Conservation (phyloP, 2,797 vertebrate genomes). For the Platyrinchus mystaceus region DNA sequence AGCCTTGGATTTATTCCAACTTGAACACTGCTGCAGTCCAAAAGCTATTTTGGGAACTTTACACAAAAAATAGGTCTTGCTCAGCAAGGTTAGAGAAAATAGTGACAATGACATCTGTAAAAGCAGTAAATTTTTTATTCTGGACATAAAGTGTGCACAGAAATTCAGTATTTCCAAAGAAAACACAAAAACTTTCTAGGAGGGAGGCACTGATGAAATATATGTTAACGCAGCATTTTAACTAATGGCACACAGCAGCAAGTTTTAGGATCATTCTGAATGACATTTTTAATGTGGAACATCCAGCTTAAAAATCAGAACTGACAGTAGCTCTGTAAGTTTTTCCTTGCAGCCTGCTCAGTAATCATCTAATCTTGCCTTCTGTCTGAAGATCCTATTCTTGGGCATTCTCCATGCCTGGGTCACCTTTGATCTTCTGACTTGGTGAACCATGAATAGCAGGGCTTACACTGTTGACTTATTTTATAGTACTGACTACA, state of each 20-base stretch:
- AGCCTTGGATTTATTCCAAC: not conserved
- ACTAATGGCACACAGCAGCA: not conserved
- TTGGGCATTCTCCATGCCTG: not conserved
- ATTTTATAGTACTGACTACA: not conserved
- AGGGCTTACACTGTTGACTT: not conserved
- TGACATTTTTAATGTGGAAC: not conserved
- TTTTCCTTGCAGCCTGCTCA: not conserved
- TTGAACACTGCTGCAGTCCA: not conserved
- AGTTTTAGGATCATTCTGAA: not conserved
- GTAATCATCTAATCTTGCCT: not conserved
- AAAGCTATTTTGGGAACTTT: conserved; percentile 1
- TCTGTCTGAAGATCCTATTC: not conserved
- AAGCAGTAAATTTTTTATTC: not conserved
- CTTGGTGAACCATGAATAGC: conserved; percentile 5
- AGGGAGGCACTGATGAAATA: not conserved
- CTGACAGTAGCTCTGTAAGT: not conserved
- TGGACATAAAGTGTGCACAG: not conserved
- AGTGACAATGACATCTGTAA: not conserved
- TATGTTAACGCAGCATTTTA: not conserved
- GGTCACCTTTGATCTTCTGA: conserved; percentile 1
- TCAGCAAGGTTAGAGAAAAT: not conserved
- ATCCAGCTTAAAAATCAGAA: conserved; percentile 19
- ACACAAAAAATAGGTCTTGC: not conserved
- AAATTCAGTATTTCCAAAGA: not conserved
- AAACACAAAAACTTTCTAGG: not conserved